Base-by-base conservation (phyloP, 2,797 vertebrate genomes). In the Neolamprologus multifasciatus region DNA sequence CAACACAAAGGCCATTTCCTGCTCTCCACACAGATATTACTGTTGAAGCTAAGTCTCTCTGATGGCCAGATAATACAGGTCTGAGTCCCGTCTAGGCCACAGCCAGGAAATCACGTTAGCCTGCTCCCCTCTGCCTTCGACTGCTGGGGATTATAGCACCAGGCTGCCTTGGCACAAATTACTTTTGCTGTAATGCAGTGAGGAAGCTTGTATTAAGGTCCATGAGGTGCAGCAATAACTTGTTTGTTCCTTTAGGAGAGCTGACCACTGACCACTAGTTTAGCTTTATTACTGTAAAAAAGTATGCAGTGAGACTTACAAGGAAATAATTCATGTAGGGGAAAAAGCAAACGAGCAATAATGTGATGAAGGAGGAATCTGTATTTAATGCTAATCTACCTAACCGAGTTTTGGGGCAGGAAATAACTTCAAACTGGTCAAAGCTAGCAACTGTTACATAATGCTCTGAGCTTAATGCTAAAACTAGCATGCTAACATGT, bases 1-100 rank as follows among this genome's bases (percentile, higher is more conserved):
- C 43, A 85, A 87, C 86, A 91, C 88, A 92, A 91, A 93, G 88
- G 90, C 86, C 84, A 93, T 92, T 95, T 95, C 93, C 92, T 92
- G 90, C 88, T 91, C 83, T 89, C 84, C 52, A 80, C 90, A 86
- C 57, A 91, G 86, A 93, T 92, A 93, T 91, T 88, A 88, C 89
- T 84, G 87, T 88, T 90, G 86, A 92, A 88, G 93, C 87, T 83
- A 90, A 89, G 82, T 91, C 67, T 87, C 64, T 92, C 85, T 91
- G 93, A 94, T 93, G 91, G 91, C 86, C 81, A 90, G 93, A 94
- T 94, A 94, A 93, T 78, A 87, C 78, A 85, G 50, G 85, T 82
- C 90, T n/a, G 17, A 88, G 84, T 88, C 83, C 77, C 83, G 83
- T 92, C 78, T 17, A 89, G 84, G 91, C 85, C 91, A 84, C 71